A percentile compares a stretch with the other conserved stretches of the same genome.
These are phyloP conservation scores for Rhadina sibilatrix DNA, from an alignment of 2,113 vertebrate species.

Conservation along the genomic window DNA sequence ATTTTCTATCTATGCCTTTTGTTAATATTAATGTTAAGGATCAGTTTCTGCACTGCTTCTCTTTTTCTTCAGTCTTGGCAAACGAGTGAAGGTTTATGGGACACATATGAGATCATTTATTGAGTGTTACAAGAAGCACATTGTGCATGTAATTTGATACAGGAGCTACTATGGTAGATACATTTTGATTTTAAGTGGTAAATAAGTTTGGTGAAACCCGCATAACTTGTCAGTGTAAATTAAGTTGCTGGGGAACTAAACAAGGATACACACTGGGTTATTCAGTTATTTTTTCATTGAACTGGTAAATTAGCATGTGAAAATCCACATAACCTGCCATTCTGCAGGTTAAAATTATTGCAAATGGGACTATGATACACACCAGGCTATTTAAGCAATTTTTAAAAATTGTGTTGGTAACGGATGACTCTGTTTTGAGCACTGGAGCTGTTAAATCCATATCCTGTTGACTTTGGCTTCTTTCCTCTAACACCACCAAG, in stretches of 20 bases:
- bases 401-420: slow-evolving; percentile 38
- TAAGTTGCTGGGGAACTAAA: slow-evolving; percentile 10
- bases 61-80: slow-evolving; percentile 51
- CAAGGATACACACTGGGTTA: not conserved
- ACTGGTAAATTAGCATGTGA: slow-evolving; percentile 57
- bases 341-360: slow-evolving; percentile 24
- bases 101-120: slow-evolving; percentile 57
- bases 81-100: slow-evolving; percentile 31
- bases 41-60: slow-evolving; percentile 35
- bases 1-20: not conserved
- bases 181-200: slow-evolving; percentile 47
- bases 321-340: slow-evolving; percentile 48
- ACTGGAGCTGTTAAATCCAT: slow-evolving; percentile 37
- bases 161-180: not conserved
- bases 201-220: slow-evolving; percentile 4
- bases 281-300: not conserved
- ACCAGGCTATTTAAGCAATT: slow-evolving; percentile 37
- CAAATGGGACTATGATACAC: not conserved
- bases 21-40: not conserved
- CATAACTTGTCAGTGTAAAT: not conserved
- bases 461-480: slow-evolving; percentile 59
- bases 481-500: not conserved
- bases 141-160: slow-evolving; percentile 53
- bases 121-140: slow-evolving; percentile 45
- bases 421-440: not conserved